phyloP scores from a whole-genome alignment of 2,888 invertebrate genomes.

The Cheilosia variabilis region DNA sequence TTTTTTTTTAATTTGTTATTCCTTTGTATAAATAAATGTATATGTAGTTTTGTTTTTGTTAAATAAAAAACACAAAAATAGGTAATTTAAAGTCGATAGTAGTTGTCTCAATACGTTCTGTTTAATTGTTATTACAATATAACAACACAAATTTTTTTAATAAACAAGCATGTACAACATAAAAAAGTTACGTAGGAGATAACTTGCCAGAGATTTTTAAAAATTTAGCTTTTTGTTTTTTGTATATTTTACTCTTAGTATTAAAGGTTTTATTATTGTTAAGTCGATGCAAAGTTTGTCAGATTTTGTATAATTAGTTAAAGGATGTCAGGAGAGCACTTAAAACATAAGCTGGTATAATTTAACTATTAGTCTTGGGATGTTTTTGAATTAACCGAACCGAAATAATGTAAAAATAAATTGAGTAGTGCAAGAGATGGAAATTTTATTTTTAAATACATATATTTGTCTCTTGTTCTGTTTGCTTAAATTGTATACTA shows the following conservation, averaged over 20 bases:
- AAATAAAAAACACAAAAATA: slow-evolving; percentile 2
- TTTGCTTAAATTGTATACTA: slow-evolving; percentile 60
- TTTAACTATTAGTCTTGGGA: slow-evolving; percentile 25
- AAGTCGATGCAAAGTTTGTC: slow-evolving; percentile 10
- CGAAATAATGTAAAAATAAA: slow-evolving; percentile 40
- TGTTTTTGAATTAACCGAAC: slow-evolving; percentile 40
- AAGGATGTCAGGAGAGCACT: background rate
- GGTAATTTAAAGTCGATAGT: slow-evolving; percentile 40
- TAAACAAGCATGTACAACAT: slow-evolving; percentile 36
- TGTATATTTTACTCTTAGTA: slow-evolving; percentile 15
- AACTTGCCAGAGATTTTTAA: slow-evolving; percentile 56
- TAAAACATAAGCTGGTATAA: slow-evolving; percentile 28
- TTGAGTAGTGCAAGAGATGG: slow-evolving; percentile 37
- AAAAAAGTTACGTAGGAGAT: slow-evolving; percentile 42
- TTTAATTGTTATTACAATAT: slow-evolving; percentile 14
- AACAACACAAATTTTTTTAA: slow-evolving; percentile 31
- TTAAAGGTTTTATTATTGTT: slow-evolving; percentile 18
- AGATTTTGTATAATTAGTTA: background rate
- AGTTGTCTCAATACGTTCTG: slow-evolving; percentile 11
- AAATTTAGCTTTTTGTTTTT: slow-evolving; percentile 5
- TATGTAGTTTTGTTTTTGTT: slow-evolving; percentile 1
- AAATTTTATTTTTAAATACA: slow-evolving; percentile 41
- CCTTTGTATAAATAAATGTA: slow-evolving; percentile 19
- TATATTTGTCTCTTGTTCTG: slow-evolving; percentile 16
- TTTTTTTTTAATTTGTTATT: background rate